Base-by-base conservation (phyloP, 2,888 invertebrate genomes). In the Smittia aterrima region DNA sequence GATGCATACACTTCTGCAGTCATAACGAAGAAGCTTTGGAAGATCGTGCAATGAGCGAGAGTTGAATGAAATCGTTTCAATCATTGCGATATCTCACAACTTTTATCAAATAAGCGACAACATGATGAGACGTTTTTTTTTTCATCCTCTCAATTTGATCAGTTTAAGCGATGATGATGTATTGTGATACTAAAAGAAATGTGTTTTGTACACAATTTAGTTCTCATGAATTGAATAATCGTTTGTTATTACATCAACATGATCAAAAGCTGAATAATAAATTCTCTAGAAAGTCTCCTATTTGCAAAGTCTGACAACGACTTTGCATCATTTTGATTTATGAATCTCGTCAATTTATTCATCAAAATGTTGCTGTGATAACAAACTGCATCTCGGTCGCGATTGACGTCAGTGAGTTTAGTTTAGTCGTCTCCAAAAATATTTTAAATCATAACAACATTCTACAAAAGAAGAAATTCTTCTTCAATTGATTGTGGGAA, bases 211-310 rank as follows among this genome's bases (percentile, higher is more conserved):
- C 71, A 71, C 71, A 71, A 71, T 71, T 24, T 38, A 54, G 38
- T 71, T 54, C 58, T 54, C 54, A 53, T 71, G 16, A 71, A 71
- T 71, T 71, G 71, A 54, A 71, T 71, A 71, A 71, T 71, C 47
- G 47, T 68, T 68, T 68, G 68, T 38, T 68, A 38, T 38, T 24
- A 68, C 25, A 68, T 68, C 68, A 68, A 68, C 68, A 68, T n/a
- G n/a, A n/a, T n/a, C n/a, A n/a, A n/a, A n/a, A n/a, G n/a, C n/a
- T n/a, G 41, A 67, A 41, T 41, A 13, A 67, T 22, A 41, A 41
- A 47, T 16, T 68, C 41, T 7, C 22, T 66, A 16, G 16, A 7
- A 1, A 38, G 22, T 32, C 16, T 40, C 7, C 25, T 38, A 38
- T 38, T 38, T 9, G 38, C 38, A 9, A 64, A 64, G 27, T n/a